Evolutionary conservation across 1,140 invertebrate species (phyloP), one percentile per base, ranked within the genome.

Genomic region (Heliconius himera): DNA sequence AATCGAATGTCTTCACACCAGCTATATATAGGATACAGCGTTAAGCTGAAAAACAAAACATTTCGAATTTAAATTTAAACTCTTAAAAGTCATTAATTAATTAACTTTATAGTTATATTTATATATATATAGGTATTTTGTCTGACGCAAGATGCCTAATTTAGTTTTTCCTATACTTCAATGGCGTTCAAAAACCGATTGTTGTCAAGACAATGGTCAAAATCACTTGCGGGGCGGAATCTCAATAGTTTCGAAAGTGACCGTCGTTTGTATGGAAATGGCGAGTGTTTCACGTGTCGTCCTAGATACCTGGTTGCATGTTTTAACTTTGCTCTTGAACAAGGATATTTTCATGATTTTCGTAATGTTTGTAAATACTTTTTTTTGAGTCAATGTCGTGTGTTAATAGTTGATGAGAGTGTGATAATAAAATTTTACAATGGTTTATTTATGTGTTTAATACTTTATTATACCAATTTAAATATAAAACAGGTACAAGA

Each of bases 181-280:
- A 70, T 77, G 60, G 87, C 82, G 84, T 83, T 84, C 74, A 76
- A 79, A 82, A 54, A 76, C 70, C 72, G 72, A 83, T 84, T 88
- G 88, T 85, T 83, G 36, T 73, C 46, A 75, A 90, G 84, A 93
- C 91, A 92, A 93, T 92, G 85, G 90, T 78, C 81, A 89, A 88
- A 88, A 88, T 85, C 78, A 86, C 84, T 84, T 77, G 80, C 84
- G 71, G 77, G 78, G 80, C 80, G 81, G 88, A 88, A 89, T 90
- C 84, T 89, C 85, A 91, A 90, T 91, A 85, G 82, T 91, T 93
- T 92, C 87, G 91, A 92, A 93, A 92, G 90, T 91, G 87, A 87
- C 88, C 88, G 88, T 90, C 88, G 88, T 92, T 91, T 92, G 86
- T 92, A 92, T 93, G 90, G 89, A 90, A 91, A 92, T 93, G 89